Evolutionary conservation across 2,797 vertebrate species (phyloP), one percentile per base, ranked within the genome.

Genomic region (Brachyrhaphis roseni): DNA sequence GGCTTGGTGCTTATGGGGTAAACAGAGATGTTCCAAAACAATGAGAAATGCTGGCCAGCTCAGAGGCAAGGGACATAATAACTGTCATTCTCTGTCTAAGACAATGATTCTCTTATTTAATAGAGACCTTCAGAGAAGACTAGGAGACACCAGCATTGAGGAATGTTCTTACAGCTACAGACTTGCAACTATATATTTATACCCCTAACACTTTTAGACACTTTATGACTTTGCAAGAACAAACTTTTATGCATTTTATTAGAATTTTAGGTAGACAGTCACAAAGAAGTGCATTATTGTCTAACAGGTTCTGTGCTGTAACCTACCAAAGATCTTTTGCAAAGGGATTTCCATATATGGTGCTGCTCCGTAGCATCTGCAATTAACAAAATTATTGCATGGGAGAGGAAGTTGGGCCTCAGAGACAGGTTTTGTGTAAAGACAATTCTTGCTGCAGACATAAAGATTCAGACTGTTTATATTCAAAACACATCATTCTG

Each of bases 41-140:
- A 43, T 70, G 66, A 70, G 39, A 43, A 70, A 70, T 15, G 66
- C 66, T 70, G 66, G 39, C 64, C 64, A 68, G 36, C 66, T 43
- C 39, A 43, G 39, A 43, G 66, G 66, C 66, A 13, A 70, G 66
- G 20, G 66, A 15, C 39, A 26, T 70, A 70, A 70, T 70, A 70
- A 70, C 66, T 70, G 66, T 43, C 66, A 43, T 70, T 70, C 39
- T n/a, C 66, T 70, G 39, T n/a, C 66, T 43, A 26, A 70, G 39
- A 43, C 11, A 39, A 70, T 70, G 66, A 70, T 43, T 43, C 39
- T 43, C 23, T 43, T 43, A 43, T 70, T 70, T 70, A 70, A 70
- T 70, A 39, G 5, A 70, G 39, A 43, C 66, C 66, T 70, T 70
- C 23, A 70, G 39, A 43, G 39, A 70, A 43, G 23, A 41, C 64